Base-by-base conservation (phyloP, 2,797 vertebrate genomes). In the Pantherophis alleghaniensis region DNA sequence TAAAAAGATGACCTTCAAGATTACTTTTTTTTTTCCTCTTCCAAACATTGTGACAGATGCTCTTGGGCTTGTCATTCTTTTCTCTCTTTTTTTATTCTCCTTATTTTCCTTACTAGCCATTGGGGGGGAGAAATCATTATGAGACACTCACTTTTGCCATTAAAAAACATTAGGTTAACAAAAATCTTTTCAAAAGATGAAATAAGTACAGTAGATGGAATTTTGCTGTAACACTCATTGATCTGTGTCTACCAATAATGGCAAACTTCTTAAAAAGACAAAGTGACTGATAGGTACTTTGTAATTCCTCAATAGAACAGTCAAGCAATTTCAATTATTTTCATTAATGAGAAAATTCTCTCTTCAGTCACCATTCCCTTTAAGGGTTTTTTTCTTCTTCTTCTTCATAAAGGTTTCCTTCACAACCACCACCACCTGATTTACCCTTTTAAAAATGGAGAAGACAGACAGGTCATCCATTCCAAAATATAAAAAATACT, bases 261-360 rank as follows among this genome's bases (percentile, higher is more conserved):
- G 24, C 91, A 95, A 94, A 9, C 0, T 91, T n/a, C 91, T 94
- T 94, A 4, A 92, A 95, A 94, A 96, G 87, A 88, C 5, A 91
- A 3, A 14, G 0, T 92, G 86, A 94, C 53, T 42, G 93, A 95
- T 90, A 63, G 18, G 56, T 24, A 28, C 51, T 94, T 95, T 94
- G 88, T 92, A 69, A 92, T 94, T 94, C 94, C 53, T 90, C 94
- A 93, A 57, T 94, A 95, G 94, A 7, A 93, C 91, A 94, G 26
- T 95, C 92, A 94, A 12, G 2, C 28, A 87, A 94, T 94, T 95
- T 37, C 22, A 69, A 89, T 94, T 28, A 94, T 91, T 95, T 94
- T 83, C 93, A 94, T 94, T 95, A 95, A 90, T 12, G 93, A 90
- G 90, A 94, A 93, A 89, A 37, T 32, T 5, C 24, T 94, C 47